phyloP scores from a whole-genome alignment of 1,140 invertebrate species.

The Nomia melanderi region DNA sequence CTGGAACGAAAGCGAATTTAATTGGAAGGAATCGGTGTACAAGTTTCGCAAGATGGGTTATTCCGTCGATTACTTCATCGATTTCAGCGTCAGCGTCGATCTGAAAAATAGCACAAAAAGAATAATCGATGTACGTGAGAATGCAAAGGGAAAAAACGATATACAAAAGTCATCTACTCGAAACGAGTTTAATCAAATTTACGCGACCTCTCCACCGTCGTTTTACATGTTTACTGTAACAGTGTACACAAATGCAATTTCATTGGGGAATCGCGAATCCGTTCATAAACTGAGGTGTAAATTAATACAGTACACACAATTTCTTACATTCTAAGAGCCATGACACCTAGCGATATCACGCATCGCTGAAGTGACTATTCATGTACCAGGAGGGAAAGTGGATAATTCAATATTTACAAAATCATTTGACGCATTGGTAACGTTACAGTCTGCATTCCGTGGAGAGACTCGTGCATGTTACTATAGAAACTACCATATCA shows the following conservation, averaged over 20 bases:
- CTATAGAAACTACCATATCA: no score
- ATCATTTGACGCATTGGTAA: not conserved
- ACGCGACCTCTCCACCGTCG: not conserved
- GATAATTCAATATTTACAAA: not conserved
- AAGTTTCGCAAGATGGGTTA: slow-evolving; percentile 90
- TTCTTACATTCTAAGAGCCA: not conserved
- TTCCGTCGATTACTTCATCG: slow-evolving; percentile 95
- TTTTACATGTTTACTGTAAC: not conserved
- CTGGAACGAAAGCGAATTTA: slow-evolving; percentile 88
- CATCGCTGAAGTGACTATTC: not conserved
- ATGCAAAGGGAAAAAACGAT: not conserved
- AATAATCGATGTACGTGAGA: slow-evolving; percentile 90
- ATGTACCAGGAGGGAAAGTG: not conserved
- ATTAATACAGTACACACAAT: not conserved
- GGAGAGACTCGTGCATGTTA: no score
- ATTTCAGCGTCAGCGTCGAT: slow-evolving; percentile 94
- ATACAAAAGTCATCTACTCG: no score
- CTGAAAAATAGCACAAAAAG: slow-evolving; percentile 93
- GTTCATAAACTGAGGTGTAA: not conserved
- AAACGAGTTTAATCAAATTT: not conserved
- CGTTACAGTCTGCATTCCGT: not conserved
- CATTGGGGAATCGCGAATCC: not conserved
- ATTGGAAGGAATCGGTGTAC: slow-evolving; percentile 92
- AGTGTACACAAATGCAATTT: not conserved
- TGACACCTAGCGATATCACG: not conserved